Conservation (phyloP, 35 echinoderm and acorn worm species). For the Holothuria glaberrima region DNA sequence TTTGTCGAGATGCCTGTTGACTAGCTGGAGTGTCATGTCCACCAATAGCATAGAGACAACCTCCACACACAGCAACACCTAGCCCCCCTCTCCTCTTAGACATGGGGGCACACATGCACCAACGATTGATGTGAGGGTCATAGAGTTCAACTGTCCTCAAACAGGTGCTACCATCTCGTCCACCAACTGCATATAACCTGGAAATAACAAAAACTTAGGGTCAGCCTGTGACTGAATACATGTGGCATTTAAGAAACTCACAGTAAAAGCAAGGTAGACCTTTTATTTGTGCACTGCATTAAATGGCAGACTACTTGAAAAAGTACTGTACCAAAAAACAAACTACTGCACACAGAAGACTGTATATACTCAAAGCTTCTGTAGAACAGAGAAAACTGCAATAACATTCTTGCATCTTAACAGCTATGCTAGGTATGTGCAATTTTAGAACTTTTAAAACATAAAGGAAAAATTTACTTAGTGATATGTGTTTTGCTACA, state of each 20-base stretch:
- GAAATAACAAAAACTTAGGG: background rate
- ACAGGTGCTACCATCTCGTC: slow-evolving; percentile 89
- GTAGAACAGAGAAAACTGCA: too few species aligned
- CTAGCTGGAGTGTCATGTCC: slow-evolving; percentile 90
- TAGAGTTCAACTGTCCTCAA: slow-evolving; percentile 82
- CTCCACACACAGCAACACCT: slow-evolving; percentile 83
- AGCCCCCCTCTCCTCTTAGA: slow-evolving; percentile 79
- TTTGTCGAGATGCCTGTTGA: slow-evolving; percentile 88
- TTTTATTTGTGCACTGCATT: too few species aligned
- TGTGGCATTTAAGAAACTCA: background rate
- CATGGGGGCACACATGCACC: slow-evolving; percentile 91
- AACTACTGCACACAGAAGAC: too few species aligned
- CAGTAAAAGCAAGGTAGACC: too few species aligned
- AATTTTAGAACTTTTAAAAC: too few species aligned
- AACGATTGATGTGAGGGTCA: slow-evolving; percentile 92
- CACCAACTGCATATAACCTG: slow-evolving; percentile 94
- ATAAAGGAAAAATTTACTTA: too few species aligned
- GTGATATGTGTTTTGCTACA: too few species aligned
- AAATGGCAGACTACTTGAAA: too few species aligned
- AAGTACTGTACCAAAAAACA: too few species aligned
- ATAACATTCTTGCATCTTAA: too few species aligned
- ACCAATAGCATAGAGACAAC: slow-evolving; percentile 88
- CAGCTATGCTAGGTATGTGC: too few species aligned
- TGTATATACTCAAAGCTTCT: too few species aligned
- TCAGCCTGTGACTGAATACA: background rate